Evolutionary conservation across 2,888 invertebrate genomes (phyloP).

Genomic region (Dynastes maya): DNA sequence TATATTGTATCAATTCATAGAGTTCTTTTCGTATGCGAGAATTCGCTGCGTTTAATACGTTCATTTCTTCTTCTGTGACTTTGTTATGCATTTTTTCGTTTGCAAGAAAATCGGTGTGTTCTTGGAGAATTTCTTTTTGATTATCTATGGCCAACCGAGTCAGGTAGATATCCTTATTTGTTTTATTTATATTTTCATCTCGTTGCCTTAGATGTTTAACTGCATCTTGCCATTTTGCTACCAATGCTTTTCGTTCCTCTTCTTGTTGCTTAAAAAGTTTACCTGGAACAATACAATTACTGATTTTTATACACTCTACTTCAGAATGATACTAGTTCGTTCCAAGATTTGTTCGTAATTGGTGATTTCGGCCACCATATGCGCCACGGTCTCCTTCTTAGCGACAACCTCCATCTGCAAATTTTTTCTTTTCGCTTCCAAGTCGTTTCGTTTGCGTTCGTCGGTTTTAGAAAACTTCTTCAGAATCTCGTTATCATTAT

Average conservation of each 20-base stretch:
- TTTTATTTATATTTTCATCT: constrained; percentile 76
- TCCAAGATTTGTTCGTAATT: constrained; percentile 73
- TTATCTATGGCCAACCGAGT: constrained; percentile 64
- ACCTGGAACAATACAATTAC: constrained; percentile 57
- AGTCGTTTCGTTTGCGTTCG: constrained; percentile 76
- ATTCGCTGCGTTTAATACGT: constrained; percentile 67
- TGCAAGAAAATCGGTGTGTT: constrained; percentile 76
- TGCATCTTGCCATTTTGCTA: constrained; percentile 82
- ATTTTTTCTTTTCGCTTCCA: constrained; percentile 74
- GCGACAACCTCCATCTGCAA: constrained; percentile 71
- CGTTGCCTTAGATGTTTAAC: constrained; percentile 80
- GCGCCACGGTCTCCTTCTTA: constrained; percentile 69
- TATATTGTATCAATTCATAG: constrained; percentile 63
- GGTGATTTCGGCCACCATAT: constrained; percentile 72
- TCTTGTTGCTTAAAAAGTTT: constrained; percentile 72
- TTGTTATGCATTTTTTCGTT: constrained; percentile 76
- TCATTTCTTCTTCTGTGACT: constrained; percentile 70
- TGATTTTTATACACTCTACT: neutral
- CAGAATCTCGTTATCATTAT: constrained; percentile 81
- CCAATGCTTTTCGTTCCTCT: constrained; percentile 79
- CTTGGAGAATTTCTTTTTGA: constrained; percentile 73
- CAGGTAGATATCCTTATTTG: constrained; percentile 71
- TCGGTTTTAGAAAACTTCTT: constrained; percentile 83
- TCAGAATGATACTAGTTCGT: constrained; percentile 60
- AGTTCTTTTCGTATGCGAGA: constrained; percentile 67